Evolutionary conservation across 2,888 invertebrate genomes (phyloP), one percentile per base, ranked within the genome.

Genomic region (Drosophila flavopinicola): DNA sequence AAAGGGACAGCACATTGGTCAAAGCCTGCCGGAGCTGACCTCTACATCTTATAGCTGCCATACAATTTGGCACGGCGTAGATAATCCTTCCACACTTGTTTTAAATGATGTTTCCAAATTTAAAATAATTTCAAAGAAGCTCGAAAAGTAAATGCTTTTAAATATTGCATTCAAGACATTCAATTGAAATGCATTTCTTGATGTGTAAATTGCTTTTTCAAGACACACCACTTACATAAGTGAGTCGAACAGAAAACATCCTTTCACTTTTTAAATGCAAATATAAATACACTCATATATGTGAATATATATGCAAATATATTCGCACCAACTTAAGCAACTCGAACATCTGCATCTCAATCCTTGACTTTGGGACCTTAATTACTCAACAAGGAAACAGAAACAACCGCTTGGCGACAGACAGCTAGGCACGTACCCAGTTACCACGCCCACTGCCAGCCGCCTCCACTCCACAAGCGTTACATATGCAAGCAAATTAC

Each of bases 301-400:
- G 37, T 33, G 9, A n/a, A 6, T 35, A 10, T 29, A 9, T 29
- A 17, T 25, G 2, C 37, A 42, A 11, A 15, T 11, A 32, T 32
- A 52, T 52, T 57, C 41, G 52, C 70, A 65, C 59, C 56, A 60
- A 60, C 59, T 70, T 57, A 45, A 49, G 17, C 58, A 61, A 44
- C 64, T 63, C 41, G 56, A 24, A 49, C 48, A 38, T 52, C 66
- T 66, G 69, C 66, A 57, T 54, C 63, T 37, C 59, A 69, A 80
- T 72, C 75, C 80, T 78, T 80, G 78, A 80, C 78, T 78, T 66
- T 75, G 75, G 58, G 58, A 48, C 66, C 65, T 72, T 78, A 75
- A 78, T 75, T 80, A 74, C 63, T 63, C 80, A 66, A 48, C 73
- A 66, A 66, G 66, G 71, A 68, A 66, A 68, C 61, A 72, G 78